Base-by-base conservation (phyloP, 2,888 invertebrate species). In the Drosophila multiciliata region DNA sequence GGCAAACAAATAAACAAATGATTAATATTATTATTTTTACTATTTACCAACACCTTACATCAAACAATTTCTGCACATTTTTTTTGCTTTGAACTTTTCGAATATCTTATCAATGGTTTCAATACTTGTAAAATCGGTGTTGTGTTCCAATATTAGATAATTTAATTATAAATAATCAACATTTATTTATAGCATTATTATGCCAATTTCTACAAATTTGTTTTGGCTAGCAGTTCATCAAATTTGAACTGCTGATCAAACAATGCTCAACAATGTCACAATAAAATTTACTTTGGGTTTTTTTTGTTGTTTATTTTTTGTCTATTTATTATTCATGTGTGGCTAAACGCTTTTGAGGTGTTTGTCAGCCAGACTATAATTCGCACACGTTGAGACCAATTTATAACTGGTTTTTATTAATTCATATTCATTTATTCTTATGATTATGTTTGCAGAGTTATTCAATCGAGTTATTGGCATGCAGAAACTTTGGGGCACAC, bases 391-490 rank as follows among this genome's bases (percentile, higher is more conserved):
- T 57, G 59, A 53, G 72, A 59, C 48, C 59, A 38, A 40, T 58
- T 60, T n/a, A 12, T 61, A 66, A 68, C 58, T 72, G 38, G 59
- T 68, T 67, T 67, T 75, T 40, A 38, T 60, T 58, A 45, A 45
- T 33, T 60, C 63, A 53, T 11, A n/a, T 35, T 8, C 6, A 20
- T 3, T 32, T 32, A 42, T 58, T 73, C 33, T 53, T 36, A 33
- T 48, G 35, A 23, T n/a, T 45, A n/a, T 50, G 26, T 33, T 80
- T 82, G 45, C 78, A 94, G 94, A 94, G 90, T 87, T 94, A 62
- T 94, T 94, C 87, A 92, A 93, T 83, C 93, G 94, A 23, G 90
- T 94, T 40, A 93, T 93, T 36, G 94, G 94, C 63, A 93, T 94
- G 80, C 92, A 93, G 74, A 91, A 92, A 55, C 78, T 94, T 59